Evolutionary conservation across 2,113 vertebrate genomes (phyloP), one percentile per base, ranked within the genome.

Genomic region (Thinocorus orbignyianus): DNA sequence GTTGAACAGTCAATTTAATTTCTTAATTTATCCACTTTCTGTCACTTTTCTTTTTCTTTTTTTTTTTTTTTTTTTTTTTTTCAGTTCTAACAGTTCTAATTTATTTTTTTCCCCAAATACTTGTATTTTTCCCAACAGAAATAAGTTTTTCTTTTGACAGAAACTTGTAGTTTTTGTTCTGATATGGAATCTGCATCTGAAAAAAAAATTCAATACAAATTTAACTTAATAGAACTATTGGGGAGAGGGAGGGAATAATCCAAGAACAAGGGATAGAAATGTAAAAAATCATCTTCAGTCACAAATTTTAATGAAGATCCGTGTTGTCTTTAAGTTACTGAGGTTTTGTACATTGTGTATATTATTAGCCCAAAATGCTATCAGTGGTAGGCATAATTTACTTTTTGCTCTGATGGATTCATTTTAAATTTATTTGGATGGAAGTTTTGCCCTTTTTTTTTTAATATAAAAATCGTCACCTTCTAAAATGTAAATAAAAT

Each of bases 21-120:
- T 82, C 23, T 31, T 33, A 18, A 13, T 57, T 76, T 82, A 2
- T 28, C n/a, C 10, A 33, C 17, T 81, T 70, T 18, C 8, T 58
- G 17, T 69, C 60, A 10, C 14, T 46, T 77, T 54, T 66, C 19
- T 55, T 76, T 72, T 49, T 66, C 52, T 52, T 65, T 41, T 62
- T 25, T 3, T 5, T 60, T 48, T 22, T 18, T 1, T 26, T 51
- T 30, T 6, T 41, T 44, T 69, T 57, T 8, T 0, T 65, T 76
- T 18, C 4, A 54, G 1, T 86, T 81, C 15, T 39, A 22, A 39
- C 44, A 44, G 15, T 46, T 46, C 9, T 46, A 20, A 20, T 46
- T 6, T 12, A 65, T 78, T 90, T 22, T 11, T 51, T 22, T n/a
- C n/a, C 12, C 17, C 35, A 58, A 87, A 54, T 73, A 9, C 0